Percentiles rank a stretch among this genome's conserved stretches.
phyloP scores from a whole-genome alignment of 2,797 vertebrate species.

The Micropoecilia bifurca region DNA sequence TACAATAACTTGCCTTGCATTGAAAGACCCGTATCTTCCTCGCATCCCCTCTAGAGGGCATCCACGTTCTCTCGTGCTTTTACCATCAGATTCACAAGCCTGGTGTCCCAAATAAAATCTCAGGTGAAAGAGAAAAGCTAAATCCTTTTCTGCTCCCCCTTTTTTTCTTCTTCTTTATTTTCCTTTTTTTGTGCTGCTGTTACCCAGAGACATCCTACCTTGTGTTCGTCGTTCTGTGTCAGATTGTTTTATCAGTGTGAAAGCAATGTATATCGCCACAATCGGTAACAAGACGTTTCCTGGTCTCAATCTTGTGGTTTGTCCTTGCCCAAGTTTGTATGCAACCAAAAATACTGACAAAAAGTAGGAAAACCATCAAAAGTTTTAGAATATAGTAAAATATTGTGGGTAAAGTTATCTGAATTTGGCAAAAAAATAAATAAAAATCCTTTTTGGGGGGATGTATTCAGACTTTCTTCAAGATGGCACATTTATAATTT shows the following conservation, averaged over 20 bases:
- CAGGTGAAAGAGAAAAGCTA: conserved; percentile 75
- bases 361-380: conserved; percentile 15
- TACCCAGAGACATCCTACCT: conserved; percentile 37
- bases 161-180: conserved; percentile 20
- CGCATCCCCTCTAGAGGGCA: conserved; percentile 31
- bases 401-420: conserved; percentile 1
- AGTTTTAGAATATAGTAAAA: not conserved
- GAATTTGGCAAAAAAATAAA: not conserved
- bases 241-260: conserved; percentile 4
- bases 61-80: conserved; percentile 36
- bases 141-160: conserved; percentile 58
- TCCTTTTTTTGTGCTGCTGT: conserved; percentile 17
- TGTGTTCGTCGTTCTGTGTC: conserved; percentile 16
- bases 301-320: conserved; percentile 9
- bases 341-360: conserved; percentile 25
- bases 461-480: not conserved
- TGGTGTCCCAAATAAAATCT: conserved; percentile 70
- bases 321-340: conserved; percentile 13
- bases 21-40: conserved; percentile 61
- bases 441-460: not conserved
- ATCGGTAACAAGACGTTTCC: conserved; percentile 18
- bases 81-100: conserved; percentile 39
- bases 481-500: not conserved
- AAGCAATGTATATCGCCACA: conserved; percentile 15
- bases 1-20: conserved; percentile 76